Evolutionary conservation across 2,113 vertebrate genomes (phyloP).

Genomic region (Kryptolebias marmoratus): DNA sequence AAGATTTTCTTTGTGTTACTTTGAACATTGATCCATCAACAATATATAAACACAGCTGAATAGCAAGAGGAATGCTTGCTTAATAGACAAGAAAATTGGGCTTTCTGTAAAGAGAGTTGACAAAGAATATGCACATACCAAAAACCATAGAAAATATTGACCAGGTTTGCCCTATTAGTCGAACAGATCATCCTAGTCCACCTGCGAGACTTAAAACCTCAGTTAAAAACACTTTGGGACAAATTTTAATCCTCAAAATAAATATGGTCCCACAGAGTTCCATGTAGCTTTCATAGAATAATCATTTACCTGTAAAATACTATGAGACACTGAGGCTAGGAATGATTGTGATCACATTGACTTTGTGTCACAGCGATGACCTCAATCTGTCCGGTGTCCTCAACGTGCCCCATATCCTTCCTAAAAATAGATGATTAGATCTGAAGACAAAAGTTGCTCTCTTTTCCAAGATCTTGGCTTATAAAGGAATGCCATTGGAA

Average conservation of each 20-base stretch:
- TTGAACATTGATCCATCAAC: conserved; percentile 30
- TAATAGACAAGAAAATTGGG: conserved; percentile 12
- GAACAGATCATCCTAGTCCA: conserved; percentile 55
- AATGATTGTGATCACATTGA: conserved; percentile 20
- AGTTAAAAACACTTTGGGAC: conserved; percentile 31
- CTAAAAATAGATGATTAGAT: conserved; percentile 42
- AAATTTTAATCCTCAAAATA: conserved; percentile 49
- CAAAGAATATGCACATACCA: conserved; percentile 5
- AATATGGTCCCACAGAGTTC: conserved; percentile 3
- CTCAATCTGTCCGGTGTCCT: conserved; percentile 26
- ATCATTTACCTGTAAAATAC: conserved; percentile 25
- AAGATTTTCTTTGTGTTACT: conserved; percentile 27
- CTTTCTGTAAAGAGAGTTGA: conserved; percentile 13
- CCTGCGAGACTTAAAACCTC: conserved; percentile 30
- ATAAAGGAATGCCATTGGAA: conserved; percentile 13
- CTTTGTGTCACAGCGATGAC: conserved; percentile 15
- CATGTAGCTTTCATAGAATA: conserved; percentile 15
- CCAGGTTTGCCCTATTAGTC: conserved; percentile 40
- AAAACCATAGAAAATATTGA: conserved; percentile 65
- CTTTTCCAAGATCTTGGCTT: conserved; percentile 24
- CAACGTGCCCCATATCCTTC: conserved; percentile 23
- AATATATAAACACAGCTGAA: conserved; percentile 51
- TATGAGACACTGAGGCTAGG: background rate
- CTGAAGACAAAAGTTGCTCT: conserved; percentile 38
- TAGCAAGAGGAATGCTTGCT: conserved; percentile 6